These are phyloP conservation scores for Galaxea fascicularis DNA, from an alignment of 92 coral and sea anemone species.

Conservation along the genomic window DNA sequence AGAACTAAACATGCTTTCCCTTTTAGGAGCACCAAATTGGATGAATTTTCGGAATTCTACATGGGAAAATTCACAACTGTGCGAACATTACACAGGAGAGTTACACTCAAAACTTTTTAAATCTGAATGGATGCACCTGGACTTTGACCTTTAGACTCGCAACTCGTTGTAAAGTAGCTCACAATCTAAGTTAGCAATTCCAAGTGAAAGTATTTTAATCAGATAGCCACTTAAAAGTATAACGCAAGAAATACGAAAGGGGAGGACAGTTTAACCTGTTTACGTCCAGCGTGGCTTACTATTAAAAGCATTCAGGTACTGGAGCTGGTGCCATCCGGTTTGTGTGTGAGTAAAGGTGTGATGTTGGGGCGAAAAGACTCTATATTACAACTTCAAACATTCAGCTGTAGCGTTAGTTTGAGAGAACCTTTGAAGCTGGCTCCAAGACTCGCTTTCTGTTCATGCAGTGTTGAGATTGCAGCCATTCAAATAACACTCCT, in stretches of 20 bases:
- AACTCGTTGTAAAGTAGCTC: background rate
- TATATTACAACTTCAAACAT: too few species aligned
- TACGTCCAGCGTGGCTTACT: too few species aligned
- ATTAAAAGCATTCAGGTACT: too few species aligned
- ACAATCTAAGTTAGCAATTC: too few species aligned
- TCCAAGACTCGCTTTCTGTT: background rate
- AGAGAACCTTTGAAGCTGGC: background rate
- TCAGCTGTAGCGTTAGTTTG: background rate
- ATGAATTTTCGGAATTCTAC: slow-evolving; percentile 1
- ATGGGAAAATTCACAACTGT: background rate
- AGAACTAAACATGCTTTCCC: background rate
- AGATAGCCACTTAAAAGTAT: background rate
- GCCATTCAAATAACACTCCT: background rate
- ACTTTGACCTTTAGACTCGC: background rate
- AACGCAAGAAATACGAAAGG: background rate
- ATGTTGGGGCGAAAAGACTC: too few species aligned
- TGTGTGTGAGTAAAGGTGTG: too few species aligned
- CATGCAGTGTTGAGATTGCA: background rate
- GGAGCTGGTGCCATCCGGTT: too few species aligned
- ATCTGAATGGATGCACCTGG: background rate
- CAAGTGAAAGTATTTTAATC: background rate
- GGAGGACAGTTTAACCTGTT: background rate
- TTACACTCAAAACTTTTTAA: background rate
- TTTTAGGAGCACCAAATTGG: slow-evolving; percentile 10
- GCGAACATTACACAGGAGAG: background rate